These are phyloP conservation scores for Nemopilema nomurai DNA, from an alignment of 30 jellyfish, hydroid and myxozoan genomes.

Conservation along the genomic window DNA sequence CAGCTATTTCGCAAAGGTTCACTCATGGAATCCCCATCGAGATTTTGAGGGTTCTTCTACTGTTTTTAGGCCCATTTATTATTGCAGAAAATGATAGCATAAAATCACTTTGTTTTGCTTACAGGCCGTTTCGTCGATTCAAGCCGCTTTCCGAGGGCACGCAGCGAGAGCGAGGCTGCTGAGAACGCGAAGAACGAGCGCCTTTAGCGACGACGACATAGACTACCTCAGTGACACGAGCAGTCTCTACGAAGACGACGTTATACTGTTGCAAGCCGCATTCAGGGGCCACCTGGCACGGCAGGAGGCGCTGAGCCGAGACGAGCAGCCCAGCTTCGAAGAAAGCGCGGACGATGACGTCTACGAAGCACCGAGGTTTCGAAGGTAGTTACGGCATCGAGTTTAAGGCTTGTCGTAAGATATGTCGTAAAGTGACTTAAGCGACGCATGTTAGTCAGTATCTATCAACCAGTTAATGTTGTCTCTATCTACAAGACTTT, in stretches of 20 bases:
- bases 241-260: conserved; percentile 72
- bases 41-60: too few relatives aligned
- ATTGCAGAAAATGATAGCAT: too few relatives aligned
- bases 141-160: conserved; percentile 91
- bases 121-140: conserved; percentile 75
- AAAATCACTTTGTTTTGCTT: too few relatives aligned
- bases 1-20: too few relatives aligned
- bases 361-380: conserved; percentile 24
- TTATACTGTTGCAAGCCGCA: conserved; percentile 86
- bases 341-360: conserved; percentile 35
- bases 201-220: conserved; percentile 40
- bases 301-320: conserved; percentile 44
- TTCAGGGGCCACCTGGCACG: conserved; percentile 89
- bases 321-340: conserved; percentile 11
- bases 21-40: too few relatives aligned
- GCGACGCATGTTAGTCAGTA: not conserved
- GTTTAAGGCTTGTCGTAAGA: not conserved
- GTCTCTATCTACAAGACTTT: too few relatives aligned
- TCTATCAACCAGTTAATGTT: too few relatives aligned
- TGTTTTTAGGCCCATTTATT: too few relatives aligned
- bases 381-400: conserved; percentile 11
- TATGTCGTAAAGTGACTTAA: not conserved
- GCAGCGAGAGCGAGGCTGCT: conserved; percentile 56
- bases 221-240: conserved; percentile 26
- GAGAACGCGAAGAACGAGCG: conserved; percentile 9